Percentiles rank a stretch among this genome's conserved stretches.
Conservation (phyloP, 2,113 vertebrate species). For the Podarcis muralis region DNA sequence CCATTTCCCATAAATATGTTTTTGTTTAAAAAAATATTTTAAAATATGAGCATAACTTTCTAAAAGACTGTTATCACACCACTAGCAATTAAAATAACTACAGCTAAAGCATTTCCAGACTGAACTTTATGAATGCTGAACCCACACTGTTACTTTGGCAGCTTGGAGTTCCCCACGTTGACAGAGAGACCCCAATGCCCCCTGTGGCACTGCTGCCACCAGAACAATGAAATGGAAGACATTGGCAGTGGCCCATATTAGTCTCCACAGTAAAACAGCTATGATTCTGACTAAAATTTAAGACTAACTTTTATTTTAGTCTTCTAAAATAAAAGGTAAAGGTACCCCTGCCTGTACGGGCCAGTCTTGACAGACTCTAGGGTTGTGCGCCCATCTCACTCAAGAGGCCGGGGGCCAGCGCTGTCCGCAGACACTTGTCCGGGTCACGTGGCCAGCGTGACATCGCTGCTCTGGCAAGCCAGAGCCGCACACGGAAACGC, state of each 20-base stretch:
- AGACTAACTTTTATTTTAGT: slow-evolving; percentile 28
- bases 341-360: no score
- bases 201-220: not conserved
- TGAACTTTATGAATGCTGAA: not conserved
- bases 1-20: no score
- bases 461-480: no score
- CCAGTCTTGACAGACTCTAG: no score
- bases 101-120: not conserved
- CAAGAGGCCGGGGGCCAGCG: no score
- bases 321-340: slow-evolving; percentile 21
- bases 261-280: not conserved
- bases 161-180: not conserved
- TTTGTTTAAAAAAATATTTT: no score
- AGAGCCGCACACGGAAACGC: no score
- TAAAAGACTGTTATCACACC: not conserved
- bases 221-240: not conserved
- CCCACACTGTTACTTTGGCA: not conserved
- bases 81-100: not conserved
- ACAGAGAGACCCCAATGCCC: not conserved
- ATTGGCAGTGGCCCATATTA: not conserved
- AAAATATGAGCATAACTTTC: not conserved
- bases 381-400: no score
- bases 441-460: no score
- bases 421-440: no score
- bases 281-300: no score